Evolutionary conservation across 2,113 vertebrate genomes (phyloP), one percentile per base, ranked within the genome.

Genomic region (Perca fluviatilis): DNA sequence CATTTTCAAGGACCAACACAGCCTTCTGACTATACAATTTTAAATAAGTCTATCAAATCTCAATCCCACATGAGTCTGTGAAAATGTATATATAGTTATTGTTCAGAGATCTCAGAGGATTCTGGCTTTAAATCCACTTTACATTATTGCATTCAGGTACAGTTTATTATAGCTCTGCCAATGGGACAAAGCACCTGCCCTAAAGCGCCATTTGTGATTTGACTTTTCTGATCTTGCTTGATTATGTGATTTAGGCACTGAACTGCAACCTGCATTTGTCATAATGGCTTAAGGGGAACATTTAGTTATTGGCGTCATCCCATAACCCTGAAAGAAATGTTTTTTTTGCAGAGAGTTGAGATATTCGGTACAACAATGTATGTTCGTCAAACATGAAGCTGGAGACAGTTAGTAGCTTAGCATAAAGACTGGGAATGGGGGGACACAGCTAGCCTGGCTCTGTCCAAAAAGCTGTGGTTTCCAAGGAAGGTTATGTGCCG

Each of bases 121-220:
- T 67, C 49, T 23, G 27, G 19, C 68, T 76, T 80, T 49, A 77
- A 85, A 86, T 88, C 46, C 5, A 67, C 74, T 81, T 70, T 71
- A 69, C 53, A 82, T 3, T 65, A 82, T 74, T 84, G 81, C n/a
- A 84, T 80, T 76, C 62, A 83, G 72, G 65, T 66, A 77, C 27
- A 74, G 62, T 81, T 85, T 89, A 90, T 88, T 84, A 84, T 71
- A 58, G 54, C 50, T 80, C 57, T 65, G 60, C 78, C 58, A 27
- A 60, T 66, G 68, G 84, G 85, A 89, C 67, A 74, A 65, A 71
- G 47, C 4, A 1, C 21, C 57, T 73, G 5, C 65, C 67, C 56
- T 60, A 25, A 68, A 80, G 49, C 51, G 4, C 25, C 61, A 79
- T 69, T 79, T 43, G 15, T 72, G 63, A 73, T 56, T 77, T 3